Evolutionary conservation across 2,888 invertebrate genomes (phyloP).

Genomic region (Cosmia trapezina): DNA sequence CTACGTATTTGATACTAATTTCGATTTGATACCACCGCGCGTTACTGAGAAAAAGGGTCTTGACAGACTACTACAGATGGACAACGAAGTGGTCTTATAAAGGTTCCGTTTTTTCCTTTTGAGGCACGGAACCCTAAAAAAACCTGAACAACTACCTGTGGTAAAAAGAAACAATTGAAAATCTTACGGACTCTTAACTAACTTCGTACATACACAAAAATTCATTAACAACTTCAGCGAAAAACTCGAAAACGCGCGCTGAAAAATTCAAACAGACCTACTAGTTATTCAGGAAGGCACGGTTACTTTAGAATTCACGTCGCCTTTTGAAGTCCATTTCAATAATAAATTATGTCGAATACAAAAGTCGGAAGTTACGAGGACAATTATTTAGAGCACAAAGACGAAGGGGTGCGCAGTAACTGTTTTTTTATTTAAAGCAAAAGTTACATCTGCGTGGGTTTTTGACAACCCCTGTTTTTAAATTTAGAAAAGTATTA

Average conservation of each 20-base stretch:
- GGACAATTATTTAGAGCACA: constrained; percentile 25
- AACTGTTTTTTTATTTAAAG: too few species aligned
- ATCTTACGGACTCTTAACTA: background rate
- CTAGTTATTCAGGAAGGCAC: constrained; percentile 24
- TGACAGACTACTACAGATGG: too few species aligned
- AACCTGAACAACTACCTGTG: background rate
- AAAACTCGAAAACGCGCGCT: constrained; percentile 26
- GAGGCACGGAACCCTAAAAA: too few species aligned
- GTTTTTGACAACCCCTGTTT: too few species aligned
- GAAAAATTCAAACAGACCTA: constrained; percentile 37
- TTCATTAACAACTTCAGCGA: constrained; percentile 16
- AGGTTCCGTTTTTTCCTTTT: too few species aligned
- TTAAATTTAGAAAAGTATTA: too few species aligned
- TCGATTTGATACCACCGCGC: too few species aligned
- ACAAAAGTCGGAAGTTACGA: constrained; percentile 33
- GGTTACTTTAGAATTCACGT: constrained; percentile 41
- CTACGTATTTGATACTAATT: too few species aligned
- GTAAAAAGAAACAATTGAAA: constrained; percentile 3
- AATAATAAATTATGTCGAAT: constrained; percentile 52
- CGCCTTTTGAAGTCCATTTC: constrained; percentile 50
- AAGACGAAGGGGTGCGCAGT: background rate
- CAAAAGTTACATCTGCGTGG: too few species aligned
- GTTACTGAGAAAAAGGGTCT: too few species aligned
- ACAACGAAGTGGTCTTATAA: too few species aligned
- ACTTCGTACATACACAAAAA: constrained; percentile 33